Percentiles rank a stretch among this genome's conserved stretches.
Conservation (phyloP, 1,140 invertebrate genomes). For the Thereuonema tuberculata region DNA sequence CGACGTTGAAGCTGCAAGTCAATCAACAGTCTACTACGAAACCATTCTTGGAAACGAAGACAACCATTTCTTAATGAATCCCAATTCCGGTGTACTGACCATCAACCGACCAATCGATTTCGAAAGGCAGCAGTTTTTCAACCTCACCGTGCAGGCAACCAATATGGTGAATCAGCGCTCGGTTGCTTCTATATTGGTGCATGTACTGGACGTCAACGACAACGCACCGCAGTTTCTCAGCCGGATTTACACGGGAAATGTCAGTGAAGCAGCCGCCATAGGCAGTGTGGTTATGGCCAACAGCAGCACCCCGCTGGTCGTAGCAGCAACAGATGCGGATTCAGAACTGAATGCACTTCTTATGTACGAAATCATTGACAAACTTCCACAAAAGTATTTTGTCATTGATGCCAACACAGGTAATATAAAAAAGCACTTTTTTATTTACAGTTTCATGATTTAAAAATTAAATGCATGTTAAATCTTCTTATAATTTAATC, state of each 20-base stretch:
- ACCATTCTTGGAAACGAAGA: conserved; percentile 60
- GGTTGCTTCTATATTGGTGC: conserved; percentile 28
- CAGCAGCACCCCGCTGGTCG: conserved; percentile 51
- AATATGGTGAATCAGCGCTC: conserved; percentile 54
- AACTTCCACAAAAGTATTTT: conserved; percentile 53
- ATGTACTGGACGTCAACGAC: conserved; percentile 49
- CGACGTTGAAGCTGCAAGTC: conserved; percentile 58
- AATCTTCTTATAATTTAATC: too few relatives aligned
- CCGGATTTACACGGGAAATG: conserved; percentile 47
- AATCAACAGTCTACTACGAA: conserved; percentile 64
- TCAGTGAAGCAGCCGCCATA: conserved; percentile 53
- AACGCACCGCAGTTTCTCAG: conserved; percentile 64
- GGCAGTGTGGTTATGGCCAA: conserved; percentile 55
- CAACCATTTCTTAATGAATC: conserved; percentile 64
- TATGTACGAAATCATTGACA: conserved; percentile 70
- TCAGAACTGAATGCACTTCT: conserved; percentile 65
- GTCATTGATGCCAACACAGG: conserved; percentile 73
- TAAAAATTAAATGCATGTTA: too few relatives aligned
- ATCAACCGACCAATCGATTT: conserved; percentile 62
- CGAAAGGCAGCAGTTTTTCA: conserved; percentile 59
- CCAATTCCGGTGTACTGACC: conserved; percentile 56
- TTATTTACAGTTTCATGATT: too few relatives aligned
- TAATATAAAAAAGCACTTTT: conserved; percentile 15
- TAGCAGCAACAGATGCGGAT: conserved; percentile 61
- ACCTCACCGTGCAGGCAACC: conserved; percentile 64